These are phyloP conservation scores for Engraulis encrasicolus DNA, from an alignment of 2,113 vertebrate species.

Conservation along the genomic window DNA sequence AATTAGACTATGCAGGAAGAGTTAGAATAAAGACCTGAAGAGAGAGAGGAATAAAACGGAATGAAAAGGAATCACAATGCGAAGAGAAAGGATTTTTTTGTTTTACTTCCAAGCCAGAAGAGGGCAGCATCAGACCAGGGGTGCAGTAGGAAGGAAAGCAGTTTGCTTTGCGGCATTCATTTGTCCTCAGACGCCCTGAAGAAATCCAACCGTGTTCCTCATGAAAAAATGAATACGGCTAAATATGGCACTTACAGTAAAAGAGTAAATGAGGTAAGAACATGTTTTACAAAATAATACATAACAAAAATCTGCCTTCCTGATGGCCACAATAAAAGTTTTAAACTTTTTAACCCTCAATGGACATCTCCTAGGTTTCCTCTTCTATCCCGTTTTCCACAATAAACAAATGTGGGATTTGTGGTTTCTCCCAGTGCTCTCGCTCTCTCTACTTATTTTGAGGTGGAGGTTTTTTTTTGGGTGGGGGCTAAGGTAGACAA, in stretches of 20 bases:
- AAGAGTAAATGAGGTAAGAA: no score
- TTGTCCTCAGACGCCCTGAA: not conserved
- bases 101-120: constrained; percentile 35
- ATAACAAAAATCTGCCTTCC: no score
- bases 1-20: not conserved
- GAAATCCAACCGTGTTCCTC: not conserved
- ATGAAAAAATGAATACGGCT: not conserved
- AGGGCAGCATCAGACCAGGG: constrained; percentile 28
- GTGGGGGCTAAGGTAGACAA: not conserved
- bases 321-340: no score
- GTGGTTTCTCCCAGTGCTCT: not conserved
- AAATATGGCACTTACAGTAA: no score
- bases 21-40: no score
- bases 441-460: not conserved
- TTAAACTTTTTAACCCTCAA: not conserved
- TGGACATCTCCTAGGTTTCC: not conserved
- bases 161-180: not conserved
- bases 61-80: not conserved
- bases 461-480: not conserved
- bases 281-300: no score
- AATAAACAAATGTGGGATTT: not conserved
- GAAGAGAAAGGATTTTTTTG: not conserved
- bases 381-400: not conserved
- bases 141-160: not conserved
- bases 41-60: not conserved